Evolutionary conservation across 2,888 invertebrate genomes (phyloP).

Genomic region (Agonopterix arenella): DNA sequence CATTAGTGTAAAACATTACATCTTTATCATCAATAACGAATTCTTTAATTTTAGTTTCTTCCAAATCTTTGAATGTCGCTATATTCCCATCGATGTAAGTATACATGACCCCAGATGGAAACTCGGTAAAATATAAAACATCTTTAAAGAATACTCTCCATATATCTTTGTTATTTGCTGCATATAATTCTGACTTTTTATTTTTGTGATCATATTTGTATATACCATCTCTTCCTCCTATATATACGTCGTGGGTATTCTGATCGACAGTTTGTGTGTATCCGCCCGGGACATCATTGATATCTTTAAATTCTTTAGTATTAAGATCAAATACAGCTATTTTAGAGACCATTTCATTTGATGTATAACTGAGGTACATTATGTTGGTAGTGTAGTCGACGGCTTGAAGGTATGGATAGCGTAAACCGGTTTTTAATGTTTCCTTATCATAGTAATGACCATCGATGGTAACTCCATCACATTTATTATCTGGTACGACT

Average conservation of each 20-base stretch:
- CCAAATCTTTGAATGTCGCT: conserved; percentile 39
- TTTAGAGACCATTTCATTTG: conserved; percentile 28
- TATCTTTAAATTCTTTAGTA: conserved; percentile 38
- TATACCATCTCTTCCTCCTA: conserved; percentile 53
- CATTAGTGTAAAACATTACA: conserved; percentile 45
- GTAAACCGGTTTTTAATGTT: conserved; percentile 31
- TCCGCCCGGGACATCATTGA: conserved; percentile 40
- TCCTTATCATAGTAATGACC: conserved; percentile 37
- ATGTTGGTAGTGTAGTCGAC: conserved; percentile 44
- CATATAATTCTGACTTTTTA: conserved; percentile 36
- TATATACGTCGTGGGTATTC: conserved; percentile 39
- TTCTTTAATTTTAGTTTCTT: conserved; percentile 53
- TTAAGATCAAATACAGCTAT: conserved; percentile 44
- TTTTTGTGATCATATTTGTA: conserved; percentile 44
- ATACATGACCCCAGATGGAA: conserved; percentile 47
- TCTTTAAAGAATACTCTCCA: conserved; percentile 55
- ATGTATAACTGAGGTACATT: conserved; percentile 48
- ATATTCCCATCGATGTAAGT: conserved; percentile 31
- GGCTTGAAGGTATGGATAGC: conserved; percentile 40
- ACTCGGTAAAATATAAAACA: conserved; percentile 41
- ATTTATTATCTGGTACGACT: too few species aligned
- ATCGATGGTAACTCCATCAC: conserved; percentile 27
- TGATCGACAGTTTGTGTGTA: conserved; percentile 52
- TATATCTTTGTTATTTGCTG: conserved; percentile 33
- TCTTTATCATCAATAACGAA: conserved; percentile 49